Conservation (phyloP, 1,140 invertebrate species). For the Stenopsyche tienmushanensis region DNA sequence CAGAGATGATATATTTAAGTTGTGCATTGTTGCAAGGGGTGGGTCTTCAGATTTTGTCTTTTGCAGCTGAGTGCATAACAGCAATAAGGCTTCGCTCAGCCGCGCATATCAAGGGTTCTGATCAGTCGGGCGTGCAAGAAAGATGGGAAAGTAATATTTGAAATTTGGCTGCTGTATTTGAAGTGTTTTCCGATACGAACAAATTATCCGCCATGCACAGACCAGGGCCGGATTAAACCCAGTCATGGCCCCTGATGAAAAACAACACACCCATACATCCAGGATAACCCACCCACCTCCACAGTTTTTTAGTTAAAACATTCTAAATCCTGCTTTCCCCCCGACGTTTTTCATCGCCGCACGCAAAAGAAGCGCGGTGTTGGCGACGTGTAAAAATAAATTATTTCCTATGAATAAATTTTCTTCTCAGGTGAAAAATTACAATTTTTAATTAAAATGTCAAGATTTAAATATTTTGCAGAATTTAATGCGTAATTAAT, state of each 20-base stretch:
- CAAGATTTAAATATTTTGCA: not conserved
- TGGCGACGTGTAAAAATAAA: too few relatives aligned
- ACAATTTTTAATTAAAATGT: too few relatives aligned
- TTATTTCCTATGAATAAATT: not conserved
- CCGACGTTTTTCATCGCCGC: too few relatives aligned
- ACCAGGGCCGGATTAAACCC: not conserved
- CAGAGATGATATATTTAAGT: too few relatives aligned
- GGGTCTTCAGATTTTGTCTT: too few relatives aligned
- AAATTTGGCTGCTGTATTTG: conserved; percentile 2
- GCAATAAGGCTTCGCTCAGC: too few relatives aligned
- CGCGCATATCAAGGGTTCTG: too few relatives aligned
- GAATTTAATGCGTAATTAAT: not conserved
- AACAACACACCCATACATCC: not conserved
- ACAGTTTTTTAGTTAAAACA: not conserved
- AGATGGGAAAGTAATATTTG: conserved; percentile 8
- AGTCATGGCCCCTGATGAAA: not conserved
- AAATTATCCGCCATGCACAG: conserved; percentile 18
- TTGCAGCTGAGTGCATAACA: too few relatives aligned
- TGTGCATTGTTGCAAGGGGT: too few relatives aligned
- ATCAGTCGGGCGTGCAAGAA: not conserved
- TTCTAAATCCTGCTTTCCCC: too few relatives aligned
- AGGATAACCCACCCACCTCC: not conserved
- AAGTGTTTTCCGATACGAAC: conserved; percentile 23
- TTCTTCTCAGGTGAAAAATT: not conserved
- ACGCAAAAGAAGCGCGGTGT: too few relatives aligned